A percentile compares a stretch with the other conserved stretches of the same genome.
Evolutionary conservation across 2,888 invertebrate genomes (phyloP).

Genomic region (Spisula solida): DNA sequence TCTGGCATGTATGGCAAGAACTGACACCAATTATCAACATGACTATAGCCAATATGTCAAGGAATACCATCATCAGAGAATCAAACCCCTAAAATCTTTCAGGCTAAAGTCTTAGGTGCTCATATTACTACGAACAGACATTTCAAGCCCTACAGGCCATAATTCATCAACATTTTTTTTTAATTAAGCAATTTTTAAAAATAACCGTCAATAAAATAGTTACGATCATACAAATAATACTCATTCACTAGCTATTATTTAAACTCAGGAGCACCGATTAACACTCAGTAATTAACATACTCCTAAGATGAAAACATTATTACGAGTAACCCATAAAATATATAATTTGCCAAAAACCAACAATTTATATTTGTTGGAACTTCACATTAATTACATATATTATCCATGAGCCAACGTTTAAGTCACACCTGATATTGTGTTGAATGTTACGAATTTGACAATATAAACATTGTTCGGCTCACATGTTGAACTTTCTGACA

Average conservation of each 20-base stretch:
- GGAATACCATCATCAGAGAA: too few species aligned
- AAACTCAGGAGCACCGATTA: not conserved
- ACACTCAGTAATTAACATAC: not conserved
- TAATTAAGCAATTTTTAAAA: too few species aligned
- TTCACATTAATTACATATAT: constrained; percentile 4
- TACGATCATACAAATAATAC: not conserved
- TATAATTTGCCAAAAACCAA: not conserved
- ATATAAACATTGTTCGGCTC: not conserved
- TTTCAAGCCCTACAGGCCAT: too few species aligned
- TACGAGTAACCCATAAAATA: not conserved
- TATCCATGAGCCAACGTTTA: not conserved
- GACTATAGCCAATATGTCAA: too few species aligned
- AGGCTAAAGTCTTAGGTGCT: too few species aligned
- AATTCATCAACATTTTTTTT: too few species aligned
- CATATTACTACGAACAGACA: too few species aligned
- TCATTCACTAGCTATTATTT: not conserved
- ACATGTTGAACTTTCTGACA: constrained; percentile 17
- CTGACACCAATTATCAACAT: too few species aligned
- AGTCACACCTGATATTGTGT: constrained; percentile 2
- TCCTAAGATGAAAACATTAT: not conserved
- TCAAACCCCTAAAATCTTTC: too few species aligned
- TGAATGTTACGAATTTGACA: constrained; percentile 5
- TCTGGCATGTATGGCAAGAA: too few species aligned
- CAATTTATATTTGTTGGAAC: not conserved
- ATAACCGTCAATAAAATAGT: too few species aligned